A percentile compares a stretch with the other conserved stretches of the same genome.
phyloP scores from a whole-genome alignment of 2,797 vertebrate genomes.

The Sebastes diaconus region DNA sequence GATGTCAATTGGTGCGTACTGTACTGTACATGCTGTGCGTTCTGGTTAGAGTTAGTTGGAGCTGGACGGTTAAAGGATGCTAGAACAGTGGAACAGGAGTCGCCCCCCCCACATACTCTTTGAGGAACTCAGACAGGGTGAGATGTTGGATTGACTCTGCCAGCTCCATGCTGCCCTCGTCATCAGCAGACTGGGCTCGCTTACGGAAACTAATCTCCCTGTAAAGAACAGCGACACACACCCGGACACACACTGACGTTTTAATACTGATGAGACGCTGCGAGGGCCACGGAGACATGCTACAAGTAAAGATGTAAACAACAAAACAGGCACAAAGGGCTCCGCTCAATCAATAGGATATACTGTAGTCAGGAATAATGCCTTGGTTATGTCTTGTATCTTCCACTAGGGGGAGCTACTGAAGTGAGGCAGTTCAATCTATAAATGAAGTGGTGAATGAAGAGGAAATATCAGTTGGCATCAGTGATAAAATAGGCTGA shows the following conservation, averaged over 20 bases:
- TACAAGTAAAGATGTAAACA: neutral
- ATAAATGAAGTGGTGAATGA: neutral
- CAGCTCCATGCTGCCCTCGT: slow-evolving; percentile 82
- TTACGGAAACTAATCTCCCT: slow-evolving; percentile 85
- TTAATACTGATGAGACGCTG: neutral
- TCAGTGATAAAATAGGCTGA: neutral
- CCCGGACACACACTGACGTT: slow-evolving; percentile 5
- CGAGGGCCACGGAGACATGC: neutral
- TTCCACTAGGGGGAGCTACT: slow-evolving; percentile 44
- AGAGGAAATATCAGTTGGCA: neutral
- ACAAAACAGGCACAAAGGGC: neutral
- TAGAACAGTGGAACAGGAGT: neutral
- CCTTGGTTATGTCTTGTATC: neutral
- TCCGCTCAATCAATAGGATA: neutral
- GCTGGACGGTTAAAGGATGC: neutral
- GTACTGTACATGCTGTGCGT: neutral
- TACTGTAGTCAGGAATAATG: too few species aligned
- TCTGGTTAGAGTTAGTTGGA: slow-evolving; percentile 25
- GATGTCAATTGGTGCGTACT: neutral
- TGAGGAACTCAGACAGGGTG: slow-evolving; percentile 88
- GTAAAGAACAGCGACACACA: slow-evolving; percentile 54
- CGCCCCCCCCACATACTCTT: slow-evolving; percentile 82
- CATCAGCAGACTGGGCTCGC: slow-evolving; percentile 84
- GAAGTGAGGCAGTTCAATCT: neutral
- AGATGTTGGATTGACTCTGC: slow-evolving; percentile 85